Base-by-base conservation (phyloP, 2,797 vertebrate species). In the Argya squamiceps region DNA sequence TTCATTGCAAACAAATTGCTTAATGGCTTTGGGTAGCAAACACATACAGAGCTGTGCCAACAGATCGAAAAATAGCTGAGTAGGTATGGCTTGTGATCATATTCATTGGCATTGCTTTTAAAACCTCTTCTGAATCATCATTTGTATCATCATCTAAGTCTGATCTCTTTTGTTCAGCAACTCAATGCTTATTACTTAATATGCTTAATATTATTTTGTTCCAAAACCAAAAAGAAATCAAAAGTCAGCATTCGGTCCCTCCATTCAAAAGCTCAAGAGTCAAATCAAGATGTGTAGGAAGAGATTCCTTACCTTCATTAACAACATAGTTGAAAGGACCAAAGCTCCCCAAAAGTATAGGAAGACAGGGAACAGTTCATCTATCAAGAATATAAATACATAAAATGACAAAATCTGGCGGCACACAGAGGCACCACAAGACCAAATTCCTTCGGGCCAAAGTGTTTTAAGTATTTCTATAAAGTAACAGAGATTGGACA, bases 401-500 rank as follows among this genome's bases (percentile, higher is more conserved):
- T 71, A 79, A 96, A 96, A 74, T 52, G 69, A 74, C 44, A 96
- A 95, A 93, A 91, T 23, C 65, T 92, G 71, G 46, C 43, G 62
- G 84, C 1, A 20, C 47, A 37, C 18, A n/a, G 36, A 92, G 49
- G 29, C n/a, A 76, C 8, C 24, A 65, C 65, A 68, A 67, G 85
- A 80, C 37, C 63, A 93, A 97, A 97, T 92, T 23, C 37, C 34
- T 78, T 77, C 12, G 53, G 63, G 58, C 17, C 74, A 78, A 96
- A 95, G 50, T 34, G n/a, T 62, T 65, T 89, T 78, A 83, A 82
- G 81, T 44, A 91, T 79, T 94, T 96, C 71, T 95, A 36, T 60
- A 95, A 94, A 89, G 70, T 49, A 93, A 80, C 63, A 96, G 43
- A 84, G 67, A 96, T 67, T 80, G 94, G 63, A 95, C 64, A 94